Base-by-base conservation (phyloP, 2,888 invertebrate species). In the Idaea aversata region DNA sequence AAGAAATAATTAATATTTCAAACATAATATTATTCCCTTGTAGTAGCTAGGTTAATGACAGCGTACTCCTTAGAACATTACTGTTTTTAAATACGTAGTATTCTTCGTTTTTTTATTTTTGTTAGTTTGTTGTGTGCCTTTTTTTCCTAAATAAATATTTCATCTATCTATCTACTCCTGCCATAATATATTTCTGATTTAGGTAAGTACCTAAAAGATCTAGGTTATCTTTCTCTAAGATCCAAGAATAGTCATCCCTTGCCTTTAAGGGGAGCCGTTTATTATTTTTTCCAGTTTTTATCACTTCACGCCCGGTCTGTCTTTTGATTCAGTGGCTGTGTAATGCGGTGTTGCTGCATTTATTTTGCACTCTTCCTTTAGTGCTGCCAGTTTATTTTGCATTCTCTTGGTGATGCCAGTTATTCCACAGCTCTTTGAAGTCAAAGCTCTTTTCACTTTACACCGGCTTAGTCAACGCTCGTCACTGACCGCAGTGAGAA, bases 301-400 rank as follows among this genome's bases (percentile, higher is more conserved):
- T 88, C 89, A 88, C 88, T 90, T 91, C 87, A 91, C 90, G 91
- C 90, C 87, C 86, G 74, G 90, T 86, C 90, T 90, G 88, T 84
- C 87, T 88, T 90, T 90, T 90, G 88, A 93, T 89, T 90, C 92
- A 92, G 84, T 93, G 92, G 87, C 88, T 89, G 87, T 91, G 91
- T 91, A 88, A 91, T 91, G 84, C 84, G 90, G 81, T 87, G 89
- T 88, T 87, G 90, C 83, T 78, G 85, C 90, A 91, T 93, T 92
- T 93, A 91, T 91, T 92, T 91, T 93, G 86, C 89, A 87, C 90
- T 90, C 87, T 88, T 83, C 79, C 83, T 78, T 81, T 79, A 78
- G 83, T 81, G 86, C 76, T 84, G 83, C 80, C 77, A 83, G 87
- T 88, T 86, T 88, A 88, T 88, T 88, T 88, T 87, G 82, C 85